These are phyloP conservation scores for Sula dactylatra DNA, from an alignment of 2,113 vertebrate genomes.

Conservation along the genomic window DNA sequence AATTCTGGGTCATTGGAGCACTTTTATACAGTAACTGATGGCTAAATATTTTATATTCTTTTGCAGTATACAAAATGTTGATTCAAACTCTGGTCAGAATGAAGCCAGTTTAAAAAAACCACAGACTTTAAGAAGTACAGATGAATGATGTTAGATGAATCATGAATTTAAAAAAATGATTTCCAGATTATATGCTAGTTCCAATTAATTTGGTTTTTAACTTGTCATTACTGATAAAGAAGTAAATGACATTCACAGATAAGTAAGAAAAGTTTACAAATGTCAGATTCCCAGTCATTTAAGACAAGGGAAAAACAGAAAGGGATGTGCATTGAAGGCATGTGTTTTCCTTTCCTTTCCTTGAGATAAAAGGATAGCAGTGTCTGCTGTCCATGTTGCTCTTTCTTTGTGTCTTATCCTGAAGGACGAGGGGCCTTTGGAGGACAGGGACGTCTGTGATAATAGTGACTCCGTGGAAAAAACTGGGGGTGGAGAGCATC, in stretches of 20 bases:
- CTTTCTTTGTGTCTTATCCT: not conserved
- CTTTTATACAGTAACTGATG: not conserved
- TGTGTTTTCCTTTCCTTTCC: not conserved
- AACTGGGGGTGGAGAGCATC: not conserved
- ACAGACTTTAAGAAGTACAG: not conserved
- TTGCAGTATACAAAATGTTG: not conserved
- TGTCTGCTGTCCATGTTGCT: not conserved
- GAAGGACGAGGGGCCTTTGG: not conserved
- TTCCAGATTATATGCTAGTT: not conserved
- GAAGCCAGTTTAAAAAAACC: rapidly evolving
- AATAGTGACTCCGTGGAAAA: rapidly evolving
- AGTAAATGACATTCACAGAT: not conserved
- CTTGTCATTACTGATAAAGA: not conserved
- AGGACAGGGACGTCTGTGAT: not conserved
- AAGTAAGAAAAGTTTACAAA: not conserved
- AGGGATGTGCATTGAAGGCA: not conserved
- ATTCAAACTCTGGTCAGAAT: not conserved
- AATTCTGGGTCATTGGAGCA: not conserved
- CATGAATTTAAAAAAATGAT: not conserved
- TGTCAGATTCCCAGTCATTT: not conserved
- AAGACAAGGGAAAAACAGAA: not conserved
- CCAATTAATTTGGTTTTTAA: not conserved
- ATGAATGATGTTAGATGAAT: not conserved
- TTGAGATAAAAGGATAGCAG: not conserved
- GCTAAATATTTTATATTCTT: not conserved